Conservation (phyloP, 2,797 vertebrate genomes). For the Poecile montanus region DNA sequence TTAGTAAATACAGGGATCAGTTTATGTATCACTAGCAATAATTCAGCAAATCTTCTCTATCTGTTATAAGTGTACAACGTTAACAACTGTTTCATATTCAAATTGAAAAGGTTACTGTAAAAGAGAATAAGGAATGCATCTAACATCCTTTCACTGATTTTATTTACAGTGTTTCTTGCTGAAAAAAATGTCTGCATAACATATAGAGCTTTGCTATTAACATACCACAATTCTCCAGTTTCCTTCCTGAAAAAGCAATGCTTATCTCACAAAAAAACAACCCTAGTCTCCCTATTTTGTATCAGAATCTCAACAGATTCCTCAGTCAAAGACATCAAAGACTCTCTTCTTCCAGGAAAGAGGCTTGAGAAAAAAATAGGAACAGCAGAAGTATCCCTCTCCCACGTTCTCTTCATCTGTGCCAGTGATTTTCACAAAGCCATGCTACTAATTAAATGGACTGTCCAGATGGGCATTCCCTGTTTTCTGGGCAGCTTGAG, state of each 20-base stretch:
- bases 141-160: not conserved
- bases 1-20: not conserved
- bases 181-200: not conserved
- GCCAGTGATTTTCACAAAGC: not conserved
- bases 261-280: not conserved
- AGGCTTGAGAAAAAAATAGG: not conserved
- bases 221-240: not conserved
- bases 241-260: not conserved
- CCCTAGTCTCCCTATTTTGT: not conserved
- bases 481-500: not conserved
- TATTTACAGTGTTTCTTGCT: not conserved
- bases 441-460: not conserved
- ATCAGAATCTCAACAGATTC: not conserved
- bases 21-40: not conserved
- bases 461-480: not conserved
- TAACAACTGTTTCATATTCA: not conserved
- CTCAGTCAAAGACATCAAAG: not conserved
- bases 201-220: not conserved
- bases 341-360: not conserved
- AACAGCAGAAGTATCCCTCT: not conserved
- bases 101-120: not conserved
- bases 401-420: not conserved
- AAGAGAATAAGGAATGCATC: not conserved
- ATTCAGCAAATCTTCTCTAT: not conserved
- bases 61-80: rapidly evolving